Percentiles rank a stretch among this genome's conserved stretches.
These are phyloP conservation scores for Conistra vaccinii DNA, from an alignment of 2,888 invertebrate genomes.

Conservation along the genomic window DNA sequence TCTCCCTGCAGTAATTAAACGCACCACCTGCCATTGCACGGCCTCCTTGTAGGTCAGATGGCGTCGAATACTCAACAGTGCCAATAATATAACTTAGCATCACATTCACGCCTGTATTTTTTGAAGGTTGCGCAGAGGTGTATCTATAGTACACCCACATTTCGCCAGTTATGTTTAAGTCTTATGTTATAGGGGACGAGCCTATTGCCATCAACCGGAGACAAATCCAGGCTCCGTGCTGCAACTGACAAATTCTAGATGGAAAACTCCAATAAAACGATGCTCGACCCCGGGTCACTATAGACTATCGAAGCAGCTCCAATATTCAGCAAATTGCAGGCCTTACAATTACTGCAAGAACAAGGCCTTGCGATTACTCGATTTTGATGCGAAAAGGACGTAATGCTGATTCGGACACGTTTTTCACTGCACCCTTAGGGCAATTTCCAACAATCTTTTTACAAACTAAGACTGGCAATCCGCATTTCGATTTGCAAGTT, in stretches of 20 bases:
- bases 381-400: neutral
- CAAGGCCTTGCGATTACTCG: no score
- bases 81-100: neutral
- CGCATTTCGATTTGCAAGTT: slow-evolving; percentile 28
- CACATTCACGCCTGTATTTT: neutral
- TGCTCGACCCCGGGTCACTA: neutral
- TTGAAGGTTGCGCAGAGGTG: neutral
- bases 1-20: slow-evolving; percentile 43
- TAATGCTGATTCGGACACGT: neutral
- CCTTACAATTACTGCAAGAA: neutral
- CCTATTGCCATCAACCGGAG: neutral
- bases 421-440: slow-evolving; percentile 8
- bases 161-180: neutral
- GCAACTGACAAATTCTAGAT: neutral
- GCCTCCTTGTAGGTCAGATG: neutral
- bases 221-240: neutral
- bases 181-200: neutral
- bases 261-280: no score
- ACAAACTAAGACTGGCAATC: neutral
- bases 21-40: slow-evolving; percentile 41
- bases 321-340: neutral
- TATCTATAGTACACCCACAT: neutral
- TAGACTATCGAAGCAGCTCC: neutral
- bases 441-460: slow-evolving; percentile 29
- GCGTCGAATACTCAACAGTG: neutral